Evolutionary conservation across 2,797 vertebrate species (phyloP).

Genomic region (Antennarius maculatus): DNA sequence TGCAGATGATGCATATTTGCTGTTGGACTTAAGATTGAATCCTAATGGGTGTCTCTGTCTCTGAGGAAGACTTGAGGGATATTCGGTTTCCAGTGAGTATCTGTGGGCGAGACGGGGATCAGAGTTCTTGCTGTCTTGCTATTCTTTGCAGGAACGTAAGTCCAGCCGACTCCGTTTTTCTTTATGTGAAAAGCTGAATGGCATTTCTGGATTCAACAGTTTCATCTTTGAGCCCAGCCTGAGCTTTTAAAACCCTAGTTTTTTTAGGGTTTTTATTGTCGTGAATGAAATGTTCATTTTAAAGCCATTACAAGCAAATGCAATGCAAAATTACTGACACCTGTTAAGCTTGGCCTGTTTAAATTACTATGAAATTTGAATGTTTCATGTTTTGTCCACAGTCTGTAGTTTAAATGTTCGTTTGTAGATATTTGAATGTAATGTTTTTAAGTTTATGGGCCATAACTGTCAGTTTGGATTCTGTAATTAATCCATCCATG

Average conservation of each 20-base stretch:
- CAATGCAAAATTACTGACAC: slow-evolving; percentile 51
- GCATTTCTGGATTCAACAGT: not conserved
- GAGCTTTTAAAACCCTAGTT: not conserved
- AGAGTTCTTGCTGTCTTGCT: not conserved
- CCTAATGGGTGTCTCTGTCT: not conserved
- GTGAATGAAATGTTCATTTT: slow-evolving; percentile 9
- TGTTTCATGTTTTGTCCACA: slow-evolving; percentile 9
- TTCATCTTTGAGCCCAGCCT: slow-evolving; percentile 9
- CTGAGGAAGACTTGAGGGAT: not conserved
- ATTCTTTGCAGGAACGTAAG: not conserved
- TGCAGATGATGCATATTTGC: not conserved
- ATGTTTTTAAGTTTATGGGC: not conserved
- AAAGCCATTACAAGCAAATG: slow-evolving; percentile 19
- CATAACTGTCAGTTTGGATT: not conserved
- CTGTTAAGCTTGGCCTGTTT: not conserved
- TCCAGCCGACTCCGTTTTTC: not conserved
- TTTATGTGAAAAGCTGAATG: slow-evolving; percentile 4
- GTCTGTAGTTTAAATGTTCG: not conserved
- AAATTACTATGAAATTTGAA: not conserved
- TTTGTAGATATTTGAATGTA: slow-evolving; percentile 10
- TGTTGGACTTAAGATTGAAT: no score
- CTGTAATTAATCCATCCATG: not conserved
- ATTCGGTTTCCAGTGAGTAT: not conserved
- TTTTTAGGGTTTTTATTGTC: not conserved
- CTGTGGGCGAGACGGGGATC: not conserved